Base-by-base conservation (phyloP, 2,888 invertebrate species). In the Hedya salicella region DNA sequence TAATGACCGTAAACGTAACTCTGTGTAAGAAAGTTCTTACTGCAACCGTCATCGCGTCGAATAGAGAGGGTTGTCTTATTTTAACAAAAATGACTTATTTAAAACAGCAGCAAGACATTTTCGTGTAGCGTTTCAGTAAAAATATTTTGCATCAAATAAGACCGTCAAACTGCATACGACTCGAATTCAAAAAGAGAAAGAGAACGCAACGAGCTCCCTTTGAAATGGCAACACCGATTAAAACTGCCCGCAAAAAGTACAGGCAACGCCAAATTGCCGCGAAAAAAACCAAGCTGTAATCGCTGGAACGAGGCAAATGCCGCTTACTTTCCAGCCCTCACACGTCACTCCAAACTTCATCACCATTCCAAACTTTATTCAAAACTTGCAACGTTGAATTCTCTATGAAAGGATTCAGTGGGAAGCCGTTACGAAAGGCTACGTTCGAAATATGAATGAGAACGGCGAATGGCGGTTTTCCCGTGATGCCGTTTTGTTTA, bases 201-300 rank as follows among this genome's bases (percentile, higher is more conserved):
- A 76, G 69, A 73, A 70, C 72, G 77, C 68, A 70, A 73, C 77
- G 81, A 86, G 75, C 68, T 72, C 75, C 75, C 75, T 80, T 76
- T 78, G 78, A 87, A 88, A 88, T 85, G 85, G 86, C 88, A 87
- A 85, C 87, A 87, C 81, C 87, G 86, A 88, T 90, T 89, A 87
- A 90, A 87, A 86, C 85, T 83, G 86, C 78, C 86, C 81, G 72
- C 85, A 88, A 89, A 89, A 90, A 87, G 80, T 83, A 78, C 79
- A 80, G 75, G 73, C 82, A 86, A 83, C 73, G 75, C 81, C 76
- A 86, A 87, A 89, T 87, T 88, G 88, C 85, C 81, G 75, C 76
- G 79, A 84, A 88, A 90, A 88, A 85, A 86, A 81, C 78, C 79
- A 83, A 82, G 83, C 81, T 77, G 81, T 85, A 86, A 86, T 86